Conservation (phyloP, 2,113 vertebrate species). For the Grallaria varia region DNA sequence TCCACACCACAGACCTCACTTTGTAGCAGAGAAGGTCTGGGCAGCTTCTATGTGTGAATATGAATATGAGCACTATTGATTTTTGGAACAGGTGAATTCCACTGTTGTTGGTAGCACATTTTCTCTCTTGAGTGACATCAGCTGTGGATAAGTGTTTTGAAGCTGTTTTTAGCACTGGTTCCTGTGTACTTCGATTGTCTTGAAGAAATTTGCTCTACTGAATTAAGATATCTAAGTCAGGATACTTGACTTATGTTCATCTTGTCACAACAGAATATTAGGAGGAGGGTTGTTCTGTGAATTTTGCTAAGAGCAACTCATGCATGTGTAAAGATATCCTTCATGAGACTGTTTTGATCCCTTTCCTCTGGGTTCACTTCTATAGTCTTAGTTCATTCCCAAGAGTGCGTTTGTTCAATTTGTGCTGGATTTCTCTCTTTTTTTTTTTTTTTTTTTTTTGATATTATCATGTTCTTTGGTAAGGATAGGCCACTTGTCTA, state of each 20-base stretch:
- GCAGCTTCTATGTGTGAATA: neutral
- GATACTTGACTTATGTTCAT: neutral
- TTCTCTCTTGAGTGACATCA: neutral
- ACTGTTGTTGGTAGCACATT: neutral
- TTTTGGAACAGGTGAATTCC: neutral
- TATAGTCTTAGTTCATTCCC: neutral
- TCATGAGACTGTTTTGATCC: neutral
- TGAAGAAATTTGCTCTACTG: neutral
- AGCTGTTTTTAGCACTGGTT: neutral
- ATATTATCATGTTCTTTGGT: neutral
- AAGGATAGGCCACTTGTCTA: neutral
- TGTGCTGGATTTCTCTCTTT: neutral
- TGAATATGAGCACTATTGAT: neutral
- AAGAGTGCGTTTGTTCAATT: neutral
- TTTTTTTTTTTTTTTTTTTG: neutral
- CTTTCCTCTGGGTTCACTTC: neutral
- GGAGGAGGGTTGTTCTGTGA: neutral
- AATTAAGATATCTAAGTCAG: neutral
- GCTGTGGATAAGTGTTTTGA: neutral
- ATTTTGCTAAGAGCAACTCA: neutral
- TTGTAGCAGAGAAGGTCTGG: neutral
- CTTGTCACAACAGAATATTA: neutral
- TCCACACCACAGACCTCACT: neutral
- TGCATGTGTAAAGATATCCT: neutral
- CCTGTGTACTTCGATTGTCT: neutral